These are phyloP conservation scores for Dolichopus griseipennis DNA, from an alignment of 2,888 invertebrate genomes.

Conservation along the genomic window DNA sequence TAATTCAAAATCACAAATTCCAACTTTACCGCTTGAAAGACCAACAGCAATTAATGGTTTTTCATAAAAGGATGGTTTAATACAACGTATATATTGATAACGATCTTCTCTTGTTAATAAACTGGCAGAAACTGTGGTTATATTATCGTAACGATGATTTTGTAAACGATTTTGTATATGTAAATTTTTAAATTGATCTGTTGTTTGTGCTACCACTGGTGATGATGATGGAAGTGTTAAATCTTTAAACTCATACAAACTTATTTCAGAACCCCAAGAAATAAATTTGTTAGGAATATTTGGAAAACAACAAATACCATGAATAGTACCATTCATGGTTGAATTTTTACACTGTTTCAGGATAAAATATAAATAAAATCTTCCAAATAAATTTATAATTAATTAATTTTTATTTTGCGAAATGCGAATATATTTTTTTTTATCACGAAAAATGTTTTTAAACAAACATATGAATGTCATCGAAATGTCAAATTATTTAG, in stretches of 20 bases:
- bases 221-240: too few species aligned
- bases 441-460: neutral
- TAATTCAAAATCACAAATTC: constrained; percentile 68
- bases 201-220: neutral
- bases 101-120: constrained; percentile 38
- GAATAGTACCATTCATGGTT: constrained; percentile 52
- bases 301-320: constrained; percentile 84
- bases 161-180: neutral
- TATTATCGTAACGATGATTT: neutral
- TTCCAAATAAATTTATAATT: neutral
- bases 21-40: constrained; percentile 79
- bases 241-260: constrained; percentile 66
- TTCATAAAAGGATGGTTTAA: constrained; percentile 77
- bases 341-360: neutral
- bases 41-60: constrained; percentile 81
- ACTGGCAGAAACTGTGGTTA: constrained; percentile 1
- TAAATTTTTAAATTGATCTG: neutral
- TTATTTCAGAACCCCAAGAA: constrained; percentile 84
- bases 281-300: constrained; percentile 70
- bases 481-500: too few species aligned
- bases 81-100: constrained; percentile 73
- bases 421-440: neutral
- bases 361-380: neutral
- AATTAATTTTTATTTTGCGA: neutral
- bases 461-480: too few species aligned